A percentile compares a stretch with the other conserved stretches of the same genome.
Conservation (phyloP, 2,797 vertebrate genomes). For the Sternarchorhynchus goeldii region DNA sequence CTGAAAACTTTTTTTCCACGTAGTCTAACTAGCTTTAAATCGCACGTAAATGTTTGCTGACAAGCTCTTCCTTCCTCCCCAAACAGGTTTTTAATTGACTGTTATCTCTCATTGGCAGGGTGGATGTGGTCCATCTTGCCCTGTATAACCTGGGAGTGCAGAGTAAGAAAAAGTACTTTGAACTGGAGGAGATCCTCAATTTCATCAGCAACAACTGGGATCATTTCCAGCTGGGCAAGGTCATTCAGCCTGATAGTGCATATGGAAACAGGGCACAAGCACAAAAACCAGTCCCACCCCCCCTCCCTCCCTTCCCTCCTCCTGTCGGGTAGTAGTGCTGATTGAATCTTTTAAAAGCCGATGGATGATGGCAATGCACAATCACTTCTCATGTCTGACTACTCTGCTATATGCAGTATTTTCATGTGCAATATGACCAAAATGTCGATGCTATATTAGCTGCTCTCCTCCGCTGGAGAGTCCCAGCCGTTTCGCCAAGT, state of each 20-base stretch:
- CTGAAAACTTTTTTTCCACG: neutral
- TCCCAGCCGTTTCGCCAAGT: slow-evolving; percentile 5
- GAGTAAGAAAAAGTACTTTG: slow-evolving; percentile 98
- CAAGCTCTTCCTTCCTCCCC: neutral
- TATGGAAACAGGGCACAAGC: slow-evolving; percentile 5
- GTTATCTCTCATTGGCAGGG: slow-evolving; percentile 71
- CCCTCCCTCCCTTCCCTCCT: too few relatives aligned
- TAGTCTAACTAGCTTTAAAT: slow-evolving; percentile 3
- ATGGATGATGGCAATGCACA: neutral
- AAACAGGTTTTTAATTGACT: slow-evolving; percentile 10
- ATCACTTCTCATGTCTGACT: neutral
- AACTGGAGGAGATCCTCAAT: slow-evolving; percentile 91
- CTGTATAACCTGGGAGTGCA: slow-evolving; percentile 94
- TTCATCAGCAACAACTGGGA: slow-evolving; percentile 92
- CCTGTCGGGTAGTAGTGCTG: neutral
- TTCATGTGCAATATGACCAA: slow-evolving; percentile 15
- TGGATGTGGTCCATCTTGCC: slow-evolving; percentile 91
- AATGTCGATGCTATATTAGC: slow-evolving; percentile 28
- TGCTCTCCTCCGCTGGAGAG: slow-evolving; percentile 9
- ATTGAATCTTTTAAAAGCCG: neutral
- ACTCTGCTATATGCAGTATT: slow-evolving; percentile 5
- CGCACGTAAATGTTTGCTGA: neutral
- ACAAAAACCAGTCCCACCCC: too few relatives aligned
- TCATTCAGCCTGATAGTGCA: slow-evolving; percentile 57
- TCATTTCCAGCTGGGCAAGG: slow-evolving; percentile 91